A percentile compares a stretch with the other conserved stretches of the same genome.
phyloP scores from a whole-genome alignment of 2,113 vertebrate genomes.

The Daboia siamensis region DNA sequence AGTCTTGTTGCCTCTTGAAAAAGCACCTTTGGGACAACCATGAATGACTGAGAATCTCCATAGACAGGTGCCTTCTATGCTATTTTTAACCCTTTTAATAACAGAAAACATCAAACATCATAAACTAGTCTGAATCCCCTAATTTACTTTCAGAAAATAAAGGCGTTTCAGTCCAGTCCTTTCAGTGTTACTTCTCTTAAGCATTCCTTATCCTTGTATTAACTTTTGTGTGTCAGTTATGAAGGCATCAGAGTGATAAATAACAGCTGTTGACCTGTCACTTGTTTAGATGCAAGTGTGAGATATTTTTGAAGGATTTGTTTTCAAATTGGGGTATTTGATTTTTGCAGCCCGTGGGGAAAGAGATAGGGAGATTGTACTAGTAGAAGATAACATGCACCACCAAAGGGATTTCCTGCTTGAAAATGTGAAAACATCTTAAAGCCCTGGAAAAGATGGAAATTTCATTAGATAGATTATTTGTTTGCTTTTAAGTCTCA shows the following conservation, averaged over 20 bases:
- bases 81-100: not conserved
- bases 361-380: not conserved
- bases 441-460: not conserved
- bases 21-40: not conserved
- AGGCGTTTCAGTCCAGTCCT: accelerated
- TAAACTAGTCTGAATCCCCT: not conserved
- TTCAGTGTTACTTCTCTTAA: accelerated
- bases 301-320: not conserved
- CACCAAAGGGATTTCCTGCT: not conserved
- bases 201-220: accelerated
- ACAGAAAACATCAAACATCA: not conserved
- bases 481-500: not conserved
- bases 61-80: not conserved
- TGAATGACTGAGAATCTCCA: not conserved
- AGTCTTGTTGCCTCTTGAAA: not conserved
- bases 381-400: slow-evolving; percentile 17
- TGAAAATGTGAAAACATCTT: not conserved
- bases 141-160: not conserved
- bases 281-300: not conserved
- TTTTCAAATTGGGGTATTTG: slow-evolving; percentile 9
- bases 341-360: not conserved
- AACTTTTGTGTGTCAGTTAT: not conserved
- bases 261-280: not conserved
- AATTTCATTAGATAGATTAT: slow-evolving; percentile 15
- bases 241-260: not conserved